Evolutionary conservation across 2,888 invertebrate genomes (phyloP).

Genomic region (Ernsta delagoae): DNA sequence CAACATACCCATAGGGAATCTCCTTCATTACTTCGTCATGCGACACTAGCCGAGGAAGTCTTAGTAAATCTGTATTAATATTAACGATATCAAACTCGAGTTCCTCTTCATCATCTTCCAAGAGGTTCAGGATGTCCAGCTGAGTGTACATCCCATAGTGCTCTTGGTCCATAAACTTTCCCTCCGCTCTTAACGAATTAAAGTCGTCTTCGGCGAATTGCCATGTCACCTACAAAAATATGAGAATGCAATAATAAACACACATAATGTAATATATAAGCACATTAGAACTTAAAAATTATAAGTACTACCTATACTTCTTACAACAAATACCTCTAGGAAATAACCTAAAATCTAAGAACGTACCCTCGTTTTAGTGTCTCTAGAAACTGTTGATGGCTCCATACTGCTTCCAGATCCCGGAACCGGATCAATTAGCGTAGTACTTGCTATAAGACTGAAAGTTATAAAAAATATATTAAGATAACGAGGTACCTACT

Average conservation of each 20-base stretch:
- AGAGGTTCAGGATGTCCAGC: conserved; percentile 55
- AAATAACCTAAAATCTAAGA: not conserved
- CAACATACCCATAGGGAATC: not conserved
- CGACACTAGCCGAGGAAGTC: conserved; percentile 59
- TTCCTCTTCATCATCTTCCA: conserved; percentile 80
- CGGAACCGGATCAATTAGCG: not conserved
- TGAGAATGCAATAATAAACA: no score
- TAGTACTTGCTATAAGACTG: conserved; percentile 15
- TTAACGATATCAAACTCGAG: conserved; percentile 79
- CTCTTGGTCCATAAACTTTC: conserved; percentile 2
- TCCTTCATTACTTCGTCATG: conserved; percentile 49
- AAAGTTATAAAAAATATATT: not conserved
- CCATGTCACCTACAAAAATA: conserved; percentile 55
- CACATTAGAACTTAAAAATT: no score
- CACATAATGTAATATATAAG: no score
- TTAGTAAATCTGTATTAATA: conserved; percentile 62
- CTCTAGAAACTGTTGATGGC: conserved; percentile 28
- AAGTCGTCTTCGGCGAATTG: conserved; percentile 53
- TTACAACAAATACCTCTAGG: no score
- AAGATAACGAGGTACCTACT: no score
- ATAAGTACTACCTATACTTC: no score
- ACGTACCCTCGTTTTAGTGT: conserved; percentile 48
- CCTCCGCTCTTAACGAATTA: conserved; percentile 37
- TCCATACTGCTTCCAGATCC: conserved; percentile 14
- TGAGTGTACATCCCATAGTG: conserved; percentile 40